Evolutionary conservation across 2,888 invertebrate genomes (phyloP).

Genomic region (Lepidochitona cinerea): DNA sequence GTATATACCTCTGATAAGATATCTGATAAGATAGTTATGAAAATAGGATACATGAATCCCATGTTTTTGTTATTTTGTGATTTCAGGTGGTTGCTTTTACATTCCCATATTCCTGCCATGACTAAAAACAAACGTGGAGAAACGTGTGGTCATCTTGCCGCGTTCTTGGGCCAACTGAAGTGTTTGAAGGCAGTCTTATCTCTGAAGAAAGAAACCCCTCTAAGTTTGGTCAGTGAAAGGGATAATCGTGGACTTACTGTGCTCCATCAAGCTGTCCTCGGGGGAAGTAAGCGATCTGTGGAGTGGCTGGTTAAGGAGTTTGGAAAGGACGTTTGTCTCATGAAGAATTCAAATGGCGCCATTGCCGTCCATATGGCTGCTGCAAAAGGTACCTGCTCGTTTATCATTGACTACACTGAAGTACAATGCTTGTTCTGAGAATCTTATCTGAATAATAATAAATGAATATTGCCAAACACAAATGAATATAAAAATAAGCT

Average conservation of each 20-base stretch:
- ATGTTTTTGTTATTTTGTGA: not conserved
- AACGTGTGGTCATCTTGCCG: constrained; percentile 35
- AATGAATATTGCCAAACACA: no score
- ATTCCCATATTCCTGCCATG: constrained; percentile 25
- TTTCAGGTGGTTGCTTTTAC: constrained; percentile 34
- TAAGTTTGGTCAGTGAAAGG: constrained; percentile 22
- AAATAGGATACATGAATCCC: no score
- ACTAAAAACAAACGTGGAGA: constrained; percentile 32
- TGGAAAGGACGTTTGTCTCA: constrained; percentile 30
- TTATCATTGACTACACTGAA: no score
- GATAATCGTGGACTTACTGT: constrained; percentile 37
- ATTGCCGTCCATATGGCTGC: constrained; percentile 38
- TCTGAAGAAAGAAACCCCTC: constrained; percentile 8
- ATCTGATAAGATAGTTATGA: no score
- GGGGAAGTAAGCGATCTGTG: constrained; percentile 24
- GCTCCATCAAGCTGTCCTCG: constrained; percentile 35
- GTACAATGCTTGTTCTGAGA: no score
- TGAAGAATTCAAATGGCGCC: constrained; percentile 30
- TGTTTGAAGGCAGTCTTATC: constrained; percentile 31
- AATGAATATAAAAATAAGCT: no score
- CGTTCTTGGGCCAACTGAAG: constrained; percentile 30
- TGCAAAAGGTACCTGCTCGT: constrained; percentile 41
- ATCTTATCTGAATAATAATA: no score
- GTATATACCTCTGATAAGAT: no score
- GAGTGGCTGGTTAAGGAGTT: constrained; percentile 34